These are phyloP conservation scores for Rhingia rostrata DNA, from an alignment of 2,888 invertebrate genomes.

Conservation along the genomic window DNA sequence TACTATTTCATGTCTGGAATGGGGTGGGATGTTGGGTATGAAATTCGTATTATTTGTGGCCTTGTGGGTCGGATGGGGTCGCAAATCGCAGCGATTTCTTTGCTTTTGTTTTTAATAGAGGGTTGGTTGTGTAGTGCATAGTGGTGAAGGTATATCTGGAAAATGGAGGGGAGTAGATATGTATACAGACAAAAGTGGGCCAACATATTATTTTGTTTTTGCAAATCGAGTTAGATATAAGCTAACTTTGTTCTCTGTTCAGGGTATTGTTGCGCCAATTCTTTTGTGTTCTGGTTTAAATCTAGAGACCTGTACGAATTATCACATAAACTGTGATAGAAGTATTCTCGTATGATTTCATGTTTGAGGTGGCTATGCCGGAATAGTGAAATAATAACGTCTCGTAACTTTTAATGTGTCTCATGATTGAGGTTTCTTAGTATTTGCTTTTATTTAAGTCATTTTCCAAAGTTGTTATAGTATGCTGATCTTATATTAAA, in stretches of 20 bases:
- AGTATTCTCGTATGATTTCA: no score
- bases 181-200: slow-evolving; percentile 16
- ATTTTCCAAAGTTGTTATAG: no score
- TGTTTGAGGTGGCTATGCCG: no score
- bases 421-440: no score
- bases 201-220: slow-evolving; percentile 8
- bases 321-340: no score
- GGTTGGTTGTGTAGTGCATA: background rate
- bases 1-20: slow-evolving; percentile 68
- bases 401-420: no score
- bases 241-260: background rate
- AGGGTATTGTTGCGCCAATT: no score
- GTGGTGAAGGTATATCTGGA: background rate
- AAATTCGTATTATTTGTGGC: slow-evolving; percentile 29
- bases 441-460: no score
- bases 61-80: slow-evolving; percentile 15
- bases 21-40: slow-evolving; percentile 29
- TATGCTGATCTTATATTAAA: no score
- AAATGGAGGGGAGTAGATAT: background rate
- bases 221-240: slow-evolving; percentile 1
- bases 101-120: background rate
- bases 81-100: slow-evolving; percentile 7
- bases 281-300: no score
- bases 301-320: no score
- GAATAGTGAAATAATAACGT: no score